Evolutionary conservation across 2,888 invertebrate genomes (phyloP).

Genomic region (Leucozona laternaria): DNA sequence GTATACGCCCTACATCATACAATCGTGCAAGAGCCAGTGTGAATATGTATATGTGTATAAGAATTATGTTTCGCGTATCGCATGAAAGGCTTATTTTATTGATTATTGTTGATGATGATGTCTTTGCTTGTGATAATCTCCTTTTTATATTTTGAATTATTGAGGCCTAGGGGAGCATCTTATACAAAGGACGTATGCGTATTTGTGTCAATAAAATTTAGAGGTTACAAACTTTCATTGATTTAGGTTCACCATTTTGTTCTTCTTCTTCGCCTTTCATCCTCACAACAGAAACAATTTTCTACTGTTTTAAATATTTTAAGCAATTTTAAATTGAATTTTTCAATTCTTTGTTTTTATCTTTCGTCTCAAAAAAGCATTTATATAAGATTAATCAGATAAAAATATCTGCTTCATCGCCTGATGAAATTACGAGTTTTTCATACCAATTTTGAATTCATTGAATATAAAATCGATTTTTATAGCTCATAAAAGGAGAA

Average conservation of each 20-base stretch:
- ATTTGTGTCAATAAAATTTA: neutral
- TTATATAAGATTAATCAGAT: no score
- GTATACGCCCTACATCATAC: neutral
- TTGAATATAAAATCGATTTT: no score
- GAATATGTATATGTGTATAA: no score
- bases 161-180: neutral
- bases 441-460: no score
- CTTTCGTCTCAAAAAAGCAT: no score
- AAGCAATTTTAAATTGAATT: no score
- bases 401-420: no score
- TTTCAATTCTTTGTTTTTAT: no score
- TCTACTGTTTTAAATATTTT: neutral
- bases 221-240: neutral
- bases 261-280: neutral
- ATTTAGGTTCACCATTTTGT: neutral
- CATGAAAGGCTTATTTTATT: slow-evolving; percentile 18
- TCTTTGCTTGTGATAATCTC: neutral
- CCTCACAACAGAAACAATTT: neutral
- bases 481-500: no score
- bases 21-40: no score
- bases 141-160: neutral
- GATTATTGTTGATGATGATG: neutral
- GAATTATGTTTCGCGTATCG: neutral
- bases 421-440: no score
- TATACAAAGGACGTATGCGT: neutral